Conservation (phyloP, 2,113 vertebrate species). For the Orthonyx spaldingii region DNA sequence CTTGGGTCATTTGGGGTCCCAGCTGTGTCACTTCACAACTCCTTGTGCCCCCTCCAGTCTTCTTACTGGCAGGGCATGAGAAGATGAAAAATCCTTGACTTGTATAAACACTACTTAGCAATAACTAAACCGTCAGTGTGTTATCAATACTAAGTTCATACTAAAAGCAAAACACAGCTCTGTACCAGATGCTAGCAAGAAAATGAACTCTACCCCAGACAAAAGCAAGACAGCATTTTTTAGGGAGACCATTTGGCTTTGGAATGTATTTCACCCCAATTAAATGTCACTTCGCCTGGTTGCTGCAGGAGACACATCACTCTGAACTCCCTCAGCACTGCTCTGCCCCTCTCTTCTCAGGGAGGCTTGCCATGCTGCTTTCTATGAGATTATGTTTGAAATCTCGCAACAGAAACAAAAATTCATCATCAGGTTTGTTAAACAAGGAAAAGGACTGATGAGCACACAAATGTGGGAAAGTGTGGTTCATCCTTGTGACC, state of each 20-base stretch:
- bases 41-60: background rate
- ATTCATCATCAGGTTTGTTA: background rate
- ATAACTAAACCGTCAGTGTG: background rate
- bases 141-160: background rate
- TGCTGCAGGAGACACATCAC: accelerated
- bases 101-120: background rate
- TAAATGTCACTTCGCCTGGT: accelerated
- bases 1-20: background rate
- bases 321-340: background rate
- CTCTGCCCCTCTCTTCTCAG: background rate
- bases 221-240: background rate
- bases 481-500: accelerated
- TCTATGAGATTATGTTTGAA: background rate
- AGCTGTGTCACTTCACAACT: background rate
- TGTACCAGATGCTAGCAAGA: background rate
- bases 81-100: background rate
- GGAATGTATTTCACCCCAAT: background rate
- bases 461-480: background rate
- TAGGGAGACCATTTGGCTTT: accelerated
- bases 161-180: background rate
- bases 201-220: background rate
- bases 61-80: background rate
- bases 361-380: background rate
- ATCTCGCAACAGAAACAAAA: background rate
- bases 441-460: background rate